Base-by-base conservation (phyloP, 2,113 vertebrate genomes). In the Sceloporus undulatus region DNA sequence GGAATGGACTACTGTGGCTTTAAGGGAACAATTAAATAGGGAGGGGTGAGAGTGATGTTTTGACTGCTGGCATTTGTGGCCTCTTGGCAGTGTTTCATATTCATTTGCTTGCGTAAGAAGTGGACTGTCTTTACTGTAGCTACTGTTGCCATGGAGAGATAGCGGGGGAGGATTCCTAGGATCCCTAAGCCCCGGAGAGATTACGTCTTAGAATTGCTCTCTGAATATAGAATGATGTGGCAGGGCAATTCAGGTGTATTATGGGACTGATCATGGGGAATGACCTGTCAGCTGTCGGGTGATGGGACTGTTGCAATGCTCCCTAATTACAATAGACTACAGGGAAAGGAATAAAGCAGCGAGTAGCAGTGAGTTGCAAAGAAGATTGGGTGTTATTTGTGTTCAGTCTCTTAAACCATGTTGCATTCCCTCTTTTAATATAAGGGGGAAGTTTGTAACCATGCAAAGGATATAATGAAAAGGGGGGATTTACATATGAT, bases 141-240 rank as follows among this genome's bases (percentile, higher is more conserved):
- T 91, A 95, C 95, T 95, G 98, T 99, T 98, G 98, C 98, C 97
- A 98, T 98, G 98, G 98, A 97, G 96, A 97, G 93, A 85, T 95
- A 93, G 95, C 94, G 96, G 96, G 96, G 96, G 95, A 96, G 96
- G 96, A 96, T 95, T 95, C 94, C 94, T 91, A 95, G 93, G 95
- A 96, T 93, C 90, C 84, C 85, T 92, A 85, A 94, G 90, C 93
- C 93, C 93, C 90, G 82, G 88, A 42, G 87, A 83, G 93, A 94
- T 96, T 93, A 93, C 82, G 92, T 95, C 77, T 90, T 85, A 95
- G 94, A 94, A 94, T 96, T 95, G 94, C 96, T 92, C 92, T 91
- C 96, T 84, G 93, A 89, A 87, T 91, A 89, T 95, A 92, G 87
- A 90, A 79, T 81, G 93, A 87, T 95, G 93, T 94, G 95, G 93